These are phyloP conservation scores for Eucera pruinosa DNA, from an alignment of 2,888 invertebrate genomes.

Conservation along the genomic window DNA sequence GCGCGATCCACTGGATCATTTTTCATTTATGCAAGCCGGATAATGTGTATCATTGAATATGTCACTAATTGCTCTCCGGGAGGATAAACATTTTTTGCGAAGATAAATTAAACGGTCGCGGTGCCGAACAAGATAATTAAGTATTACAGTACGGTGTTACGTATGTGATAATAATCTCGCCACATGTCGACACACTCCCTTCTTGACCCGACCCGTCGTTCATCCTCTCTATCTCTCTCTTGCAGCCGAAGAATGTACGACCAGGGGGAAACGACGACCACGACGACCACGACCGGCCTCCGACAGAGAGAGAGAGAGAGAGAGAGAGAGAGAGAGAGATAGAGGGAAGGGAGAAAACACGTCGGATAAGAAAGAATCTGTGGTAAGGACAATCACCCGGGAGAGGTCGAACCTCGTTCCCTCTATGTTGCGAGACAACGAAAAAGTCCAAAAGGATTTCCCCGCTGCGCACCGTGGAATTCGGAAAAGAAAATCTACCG, in stretches of 20 bases:
- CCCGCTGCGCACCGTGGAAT: conserved; percentile 17
- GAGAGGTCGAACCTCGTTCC: conserved; percentile 55
- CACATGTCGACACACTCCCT: conserved; percentile 55
- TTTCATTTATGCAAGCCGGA: conserved; percentile 38
- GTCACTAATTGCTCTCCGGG: conserved; percentile 47
- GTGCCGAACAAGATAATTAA: conserved; percentile 60
- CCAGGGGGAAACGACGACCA: conserved; percentile 3
- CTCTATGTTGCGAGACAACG: conserved; percentile 24
- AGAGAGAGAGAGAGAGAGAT: neutral
- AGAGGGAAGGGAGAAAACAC: conserved; percentile 32
- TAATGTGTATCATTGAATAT: conserved; percentile 43
- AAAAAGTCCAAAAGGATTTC: conserved; percentile 39
- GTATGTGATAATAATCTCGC: conserved; percentile 60
- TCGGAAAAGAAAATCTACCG: conserved; percentile 43
- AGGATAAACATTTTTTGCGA: conserved; percentile 27
- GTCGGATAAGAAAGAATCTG: conserved; percentile 63
- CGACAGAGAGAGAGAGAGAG: neutral
- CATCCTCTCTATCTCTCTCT: conserved; percentile 1
- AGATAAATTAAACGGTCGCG: conserved; percentile 54
- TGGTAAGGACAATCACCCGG: conserved; percentile 61
- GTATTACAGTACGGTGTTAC: conserved; percentile 60
- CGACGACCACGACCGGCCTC: neutral
- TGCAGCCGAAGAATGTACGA: conserved; percentile 53
- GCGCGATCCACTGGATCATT: conserved; percentile 30
- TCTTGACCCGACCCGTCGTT: conserved; percentile 48